Base-by-base conservation (phyloP, 30 jellyfish, hydroid and myxozoan genomes). In the Hydractinia echinata region DNA sequence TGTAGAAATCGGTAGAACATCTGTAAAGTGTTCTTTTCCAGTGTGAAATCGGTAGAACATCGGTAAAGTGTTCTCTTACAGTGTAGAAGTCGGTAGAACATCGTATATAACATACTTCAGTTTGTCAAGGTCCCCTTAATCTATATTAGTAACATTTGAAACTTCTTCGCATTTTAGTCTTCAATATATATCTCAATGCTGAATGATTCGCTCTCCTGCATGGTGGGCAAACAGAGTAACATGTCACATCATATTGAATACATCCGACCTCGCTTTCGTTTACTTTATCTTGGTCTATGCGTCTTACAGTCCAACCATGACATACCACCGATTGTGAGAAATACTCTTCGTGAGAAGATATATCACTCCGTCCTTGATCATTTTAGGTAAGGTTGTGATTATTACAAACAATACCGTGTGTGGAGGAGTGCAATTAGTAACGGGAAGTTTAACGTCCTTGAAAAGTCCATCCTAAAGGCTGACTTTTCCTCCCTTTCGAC, bases 351-450 rank as follows among this genome's bases (percentile, higher is more conserved):
- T 6, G 98, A 92, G 73, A 92, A 79, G 67, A 74, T 87, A 4
- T 92, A 92, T 79, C 98, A 92, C 52, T 85, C 91, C 13, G 89
- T 82, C 0, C 82, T 92, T 19, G 98, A 92, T 85, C 84, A 86
- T 73, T 92, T 92, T 89, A 78, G 96, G 98, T 92, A n/a, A 21
- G 71, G 13, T 1, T 7, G 15, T 66, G 44, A 30, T 30, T 30
- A 30, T 30, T 30, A 30, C 44, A 30, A 30, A 30, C 44, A 30
- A 30, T 30, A 30, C 2, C 44, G 44, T 2, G 44, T 30, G 44
- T 30, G 44, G 44, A 30, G 44, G 44, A 30, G 44, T 30, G 44
- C 44, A 30, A 2, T 30, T 30, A 30, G 1, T 30, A n/a, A 30
- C 44, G 2, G 44, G 2, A 30, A 30, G 44, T 30, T 30, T 30